Evolutionary conservation across 2,888 invertebrate species (phyloP).

Genomic region (Hipparchia semele): DNA sequence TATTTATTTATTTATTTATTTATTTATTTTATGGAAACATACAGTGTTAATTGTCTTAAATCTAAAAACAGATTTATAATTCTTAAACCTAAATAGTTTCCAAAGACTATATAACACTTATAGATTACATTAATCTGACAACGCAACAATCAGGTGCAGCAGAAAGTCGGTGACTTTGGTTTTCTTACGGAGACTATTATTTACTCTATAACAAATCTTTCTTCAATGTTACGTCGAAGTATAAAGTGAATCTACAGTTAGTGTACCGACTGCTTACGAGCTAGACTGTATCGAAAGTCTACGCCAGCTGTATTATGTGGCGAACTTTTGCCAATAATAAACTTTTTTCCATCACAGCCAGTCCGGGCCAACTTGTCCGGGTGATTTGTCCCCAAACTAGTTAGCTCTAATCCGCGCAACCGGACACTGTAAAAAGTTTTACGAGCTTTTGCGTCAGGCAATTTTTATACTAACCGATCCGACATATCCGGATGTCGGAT

Average conservation of each 20-base stretch:
- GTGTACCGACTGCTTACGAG: neutral
- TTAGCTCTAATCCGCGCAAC: constrained; percentile 48
- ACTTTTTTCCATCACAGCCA: constrained; percentile 46
- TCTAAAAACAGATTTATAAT: too few relatives aligned
- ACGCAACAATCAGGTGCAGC: too few relatives aligned
- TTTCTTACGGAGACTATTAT: too few relatives aligned
- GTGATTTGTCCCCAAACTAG: constrained; percentile 54
- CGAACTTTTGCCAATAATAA: constrained; percentile 53
- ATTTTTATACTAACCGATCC: neutral
- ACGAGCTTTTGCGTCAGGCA: constrained; percentile 25
- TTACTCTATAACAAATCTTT: too few relatives aligned
- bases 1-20: too few relatives aligned
- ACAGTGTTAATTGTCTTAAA: too few relatives aligned
- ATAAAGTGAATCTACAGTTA: neutral
- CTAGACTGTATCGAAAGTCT: constrained; percentile 3
- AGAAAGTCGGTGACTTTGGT: too few relatives aligned
- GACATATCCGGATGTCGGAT: neutral
- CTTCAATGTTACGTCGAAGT: neutral
- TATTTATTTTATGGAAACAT: too few relatives aligned
- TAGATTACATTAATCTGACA: too few relatives aligned
- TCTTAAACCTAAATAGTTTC: too few relatives aligned
- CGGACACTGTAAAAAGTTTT: constrained; percentile 54
- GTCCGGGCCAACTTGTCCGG: constrained; percentile 39
- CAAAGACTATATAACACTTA: too few relatives aligned
- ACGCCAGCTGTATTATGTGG: constrained; percentile 15